phyloP scores from a whole-genome alignment of 2,888 invertebrate genomes.

The Synanthedon myopaeformis region DNA sequence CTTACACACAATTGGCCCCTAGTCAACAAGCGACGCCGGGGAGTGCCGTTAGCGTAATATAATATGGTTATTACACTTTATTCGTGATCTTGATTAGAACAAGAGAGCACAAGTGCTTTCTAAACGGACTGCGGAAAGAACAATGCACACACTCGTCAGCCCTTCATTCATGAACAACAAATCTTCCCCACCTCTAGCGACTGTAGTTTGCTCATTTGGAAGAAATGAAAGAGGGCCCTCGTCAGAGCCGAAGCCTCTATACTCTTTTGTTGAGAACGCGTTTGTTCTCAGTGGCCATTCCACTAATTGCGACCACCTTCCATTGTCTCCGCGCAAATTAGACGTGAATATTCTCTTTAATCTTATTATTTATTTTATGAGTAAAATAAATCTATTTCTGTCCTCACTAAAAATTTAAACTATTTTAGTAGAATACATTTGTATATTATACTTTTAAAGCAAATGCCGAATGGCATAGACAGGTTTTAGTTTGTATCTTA shows the following conservation, averaged over 20 bases:
- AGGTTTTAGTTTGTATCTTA: too few species aligned
- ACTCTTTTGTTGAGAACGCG: slow-evolving; percentile 59
- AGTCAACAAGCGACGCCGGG: too few species aligned
- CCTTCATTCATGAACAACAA: slow-evolving; percentile 58
- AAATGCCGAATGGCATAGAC: too few species aligned
- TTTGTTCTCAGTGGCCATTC: slow-evolving; percentile 65
- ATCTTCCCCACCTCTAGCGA: slow-evolving; percentile 47
- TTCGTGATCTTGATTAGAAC: slow-evolving; percentile 54
- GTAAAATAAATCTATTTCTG: neutral
- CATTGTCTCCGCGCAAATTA: slow-evolving; percentile 58
- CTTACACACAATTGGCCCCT: too few species aligned
- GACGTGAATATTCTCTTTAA: slow-evolving; percentile 38
- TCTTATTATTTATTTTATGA: neutral
- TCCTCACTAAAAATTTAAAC: too few species aligned
- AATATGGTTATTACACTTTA: neutral
- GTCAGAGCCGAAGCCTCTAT: slow-evolving; percentile 37
- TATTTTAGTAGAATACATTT: too few species aligned
- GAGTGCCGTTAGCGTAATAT: too few species aligned
- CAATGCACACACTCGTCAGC: slow-evolving; percentile 52
- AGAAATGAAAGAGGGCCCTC: slow-evolving; percentile 59
- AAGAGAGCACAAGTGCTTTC: slow-evolving; percentile 55
- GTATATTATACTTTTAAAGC: too few species aligned
- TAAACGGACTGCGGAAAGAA: slow-evolving; percentile 49
- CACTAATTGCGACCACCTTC: slow-evolving; percentile 66
- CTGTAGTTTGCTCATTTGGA: slow-evolving; percentile 69